Evolutionary conservation across 1,140 invertebrate genomes (phyloP).

Genomic region (Orchesella cincta): DNA sequence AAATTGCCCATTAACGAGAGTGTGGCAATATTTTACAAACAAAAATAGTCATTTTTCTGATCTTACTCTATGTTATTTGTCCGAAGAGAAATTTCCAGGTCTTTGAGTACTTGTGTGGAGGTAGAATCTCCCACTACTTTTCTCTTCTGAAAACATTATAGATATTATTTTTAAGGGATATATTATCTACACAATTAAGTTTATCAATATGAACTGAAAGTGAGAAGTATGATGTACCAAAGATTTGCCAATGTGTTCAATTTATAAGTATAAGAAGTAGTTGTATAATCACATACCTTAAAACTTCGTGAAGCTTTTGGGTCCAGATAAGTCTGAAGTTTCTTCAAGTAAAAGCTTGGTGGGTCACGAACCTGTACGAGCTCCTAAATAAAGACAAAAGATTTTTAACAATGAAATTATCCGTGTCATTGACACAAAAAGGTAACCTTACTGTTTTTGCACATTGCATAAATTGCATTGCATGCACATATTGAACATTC

Average conservation of each 20-base stretch:
- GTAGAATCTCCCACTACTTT: constrained; percentile 96
- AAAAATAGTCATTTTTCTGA: constrained; percentile 17
- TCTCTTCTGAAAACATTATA: constrained; percentile 79
- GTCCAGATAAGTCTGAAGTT: constrained; percentile 90
- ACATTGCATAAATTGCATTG: too few species aligned
- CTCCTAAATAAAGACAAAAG: constrained; percentile 70
- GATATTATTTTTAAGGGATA: background rate
- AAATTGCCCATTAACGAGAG: too few species aligned
- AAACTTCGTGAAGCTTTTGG: constrained; percentile 92
- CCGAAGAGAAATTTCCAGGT: constrained; percentile 96
- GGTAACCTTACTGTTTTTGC: too few species aligned
- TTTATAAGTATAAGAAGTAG: background rate
- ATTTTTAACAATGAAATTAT: too few species aligned
- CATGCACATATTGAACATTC: constrained; percentile 7
- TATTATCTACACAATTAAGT: background rate
- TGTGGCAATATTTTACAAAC: background rate
- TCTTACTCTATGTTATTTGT: constrained; percentile 99
- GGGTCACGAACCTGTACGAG: constrained; percentile 95
- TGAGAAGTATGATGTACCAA: background rate
- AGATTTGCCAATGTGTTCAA: background rate
- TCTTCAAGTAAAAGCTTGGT: constrained; percentile 90
- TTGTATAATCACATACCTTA: too few species aligned
- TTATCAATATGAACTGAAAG: background rate
- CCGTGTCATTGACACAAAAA: too few species aligned
- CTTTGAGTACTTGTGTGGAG: constrained; percentile 94